These are phyloP conservation scores for Samia ricini DNA, from an alignment of 1,140 invertebrate genomes.

Conservation along the genomic window DNA sequence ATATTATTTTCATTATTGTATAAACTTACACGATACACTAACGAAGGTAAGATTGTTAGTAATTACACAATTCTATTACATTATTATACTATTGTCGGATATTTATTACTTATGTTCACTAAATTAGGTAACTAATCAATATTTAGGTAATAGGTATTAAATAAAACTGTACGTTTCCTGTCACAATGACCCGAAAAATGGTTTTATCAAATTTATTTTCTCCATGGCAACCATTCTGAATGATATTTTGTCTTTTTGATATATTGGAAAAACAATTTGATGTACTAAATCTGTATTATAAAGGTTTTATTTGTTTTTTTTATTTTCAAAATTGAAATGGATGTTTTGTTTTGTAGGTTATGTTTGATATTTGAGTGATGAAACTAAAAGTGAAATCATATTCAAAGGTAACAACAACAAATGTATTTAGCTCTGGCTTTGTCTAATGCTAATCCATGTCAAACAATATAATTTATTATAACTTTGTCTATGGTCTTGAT, in stretches of 20 bases:
- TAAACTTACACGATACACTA: not conserved
- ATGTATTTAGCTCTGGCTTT: not conserved
- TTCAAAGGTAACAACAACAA: conserved; percentile 45
- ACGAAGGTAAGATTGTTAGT: not conserved
- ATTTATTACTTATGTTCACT: conserved; percentile 13
- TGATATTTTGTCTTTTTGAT: conserved; percentile 21
- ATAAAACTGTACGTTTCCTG: conserved; percentile 8
- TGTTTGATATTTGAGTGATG: conserved; percentile 32
- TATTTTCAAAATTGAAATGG: not conserved
- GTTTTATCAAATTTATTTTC: conserved; percentile 22
- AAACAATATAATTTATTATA: conserved; percentile 18
- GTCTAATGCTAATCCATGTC: conserved; percentile 3
- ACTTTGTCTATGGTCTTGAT: conserved; percentile 4
- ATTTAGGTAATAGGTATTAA: conserved; percentile 11
- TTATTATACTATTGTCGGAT: not conserved
- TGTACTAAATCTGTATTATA: not conserved
- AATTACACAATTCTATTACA: not conserved
- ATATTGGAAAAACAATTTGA: not conserved
- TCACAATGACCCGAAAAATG: conserved; percentile 3
- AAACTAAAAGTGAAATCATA: conserved; percentile 58
- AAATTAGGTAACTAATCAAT: conserved; percentile 11
- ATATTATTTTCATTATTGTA: not conserved
- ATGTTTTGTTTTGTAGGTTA: conserved; percentile 34
- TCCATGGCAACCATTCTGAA: conserved; percentile 45
- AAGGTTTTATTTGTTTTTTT: conserved; percentile 8